Evolutionary conservation across 2,888 invertebrate species (phyloP).

Genomic region (Encarsia formosa): DNA sequence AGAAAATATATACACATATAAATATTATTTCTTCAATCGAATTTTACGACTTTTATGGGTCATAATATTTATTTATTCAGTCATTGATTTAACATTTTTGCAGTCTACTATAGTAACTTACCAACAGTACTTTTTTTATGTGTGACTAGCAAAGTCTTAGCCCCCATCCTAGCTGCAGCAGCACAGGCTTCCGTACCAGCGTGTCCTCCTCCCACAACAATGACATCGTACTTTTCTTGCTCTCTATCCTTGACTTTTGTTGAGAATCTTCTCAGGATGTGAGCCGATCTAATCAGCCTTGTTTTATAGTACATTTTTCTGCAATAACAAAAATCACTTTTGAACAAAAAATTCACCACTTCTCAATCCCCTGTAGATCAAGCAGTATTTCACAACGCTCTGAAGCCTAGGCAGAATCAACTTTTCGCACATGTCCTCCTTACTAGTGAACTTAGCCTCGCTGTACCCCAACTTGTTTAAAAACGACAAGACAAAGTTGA

Average conservation of each 20-base stretch:
- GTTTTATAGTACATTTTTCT: no score
- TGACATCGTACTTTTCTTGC: conserved; percentile 60
- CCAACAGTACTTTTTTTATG: conserved; percentile 81
- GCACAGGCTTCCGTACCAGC: conserved; percentile 85
- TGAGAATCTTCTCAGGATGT: conserved; percentile 25
- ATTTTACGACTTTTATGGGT: no score
- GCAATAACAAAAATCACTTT: conserved; percentile 21
- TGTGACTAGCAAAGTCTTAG: conserved; percentile 73
- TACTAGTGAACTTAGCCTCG: conserved; percentile 34
- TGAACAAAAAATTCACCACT: conserved; percentile 54
- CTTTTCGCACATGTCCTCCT: conserved; percentile 66
- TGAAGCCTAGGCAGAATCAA: conserved; percentile 79
- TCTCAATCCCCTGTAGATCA: conserved; percentile 70
- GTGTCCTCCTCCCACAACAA: conserved; percentile 88
- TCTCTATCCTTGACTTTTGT: conserved; percentile 13
- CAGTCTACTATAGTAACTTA: conserved; percentile 41
- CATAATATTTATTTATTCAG: no score
- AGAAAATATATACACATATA: no score
- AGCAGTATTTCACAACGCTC: conserved; percentile 80
- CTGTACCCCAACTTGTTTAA: conserved; percentile 65
- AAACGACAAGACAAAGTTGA: conserved; percentile 80
- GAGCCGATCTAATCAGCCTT: not conserved
- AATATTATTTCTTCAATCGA: no score
- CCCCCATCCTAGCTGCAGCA: conserved; percentile 80
- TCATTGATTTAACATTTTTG: no score